Evolutionary conservation across 2,888 invertebrate species (phyloP).

Genomic region (Stomorhina lunata): DNA sequence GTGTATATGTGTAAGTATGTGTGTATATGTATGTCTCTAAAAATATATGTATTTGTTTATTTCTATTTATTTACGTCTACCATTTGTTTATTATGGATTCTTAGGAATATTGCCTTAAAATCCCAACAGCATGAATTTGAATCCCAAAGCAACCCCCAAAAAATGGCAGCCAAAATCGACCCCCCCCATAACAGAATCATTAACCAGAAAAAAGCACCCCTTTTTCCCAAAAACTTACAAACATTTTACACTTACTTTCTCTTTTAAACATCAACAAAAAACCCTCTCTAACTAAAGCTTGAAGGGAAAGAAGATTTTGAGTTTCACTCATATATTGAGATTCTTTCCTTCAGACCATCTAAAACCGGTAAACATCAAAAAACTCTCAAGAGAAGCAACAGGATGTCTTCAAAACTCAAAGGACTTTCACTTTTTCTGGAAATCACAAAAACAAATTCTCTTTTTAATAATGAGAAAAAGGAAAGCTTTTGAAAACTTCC

Average conservation of each 20-base stretch:
- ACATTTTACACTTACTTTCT: too few species aligned
- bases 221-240: conserved; percentile 69
- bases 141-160: conserved; percentile 79
- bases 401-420: conserved; percentile 33
- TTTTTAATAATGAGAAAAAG: too few species aligned
- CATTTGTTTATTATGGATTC: conserved; percentile 7
- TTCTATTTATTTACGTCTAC: not conserved
- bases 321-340: conserved; percentile 31
- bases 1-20: not conserved
- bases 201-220: conserved; percentile 61
- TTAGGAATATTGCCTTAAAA: conserved; percentile 64
- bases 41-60: not conserved
- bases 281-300: not conserved
- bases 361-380: not conserved
- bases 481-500: too few species aligned
- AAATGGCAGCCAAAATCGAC: conserved; percentile 51
- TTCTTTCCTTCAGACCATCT: not conserved
- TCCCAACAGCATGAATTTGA: conserved; percentile 80
- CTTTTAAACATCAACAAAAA: too few species aligned
- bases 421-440: conserved; percentile 9
- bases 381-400: conserved; percentile 62
- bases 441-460: too few species aligned
- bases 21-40: not conserved
- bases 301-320: not conserved
- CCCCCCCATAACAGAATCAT: conserved; percentile 30